Evolutionary conservation across 2,797 vertebrate species (phyloP).

Genomic region (Cryptoblepharus egeriae): DNA sequence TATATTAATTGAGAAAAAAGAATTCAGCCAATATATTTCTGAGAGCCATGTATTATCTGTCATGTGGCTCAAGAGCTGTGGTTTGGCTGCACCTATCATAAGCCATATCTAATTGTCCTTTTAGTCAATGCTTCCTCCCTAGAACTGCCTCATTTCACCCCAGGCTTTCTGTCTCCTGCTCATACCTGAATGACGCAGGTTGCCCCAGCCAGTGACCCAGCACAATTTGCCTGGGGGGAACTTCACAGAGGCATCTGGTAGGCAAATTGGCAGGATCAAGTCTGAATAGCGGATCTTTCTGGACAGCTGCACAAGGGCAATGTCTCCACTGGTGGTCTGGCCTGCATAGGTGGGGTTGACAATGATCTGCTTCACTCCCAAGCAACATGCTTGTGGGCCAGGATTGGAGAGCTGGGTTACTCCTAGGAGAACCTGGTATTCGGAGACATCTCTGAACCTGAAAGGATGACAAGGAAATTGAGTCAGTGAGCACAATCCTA

Average conservation of each 20-base stretch:
- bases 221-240: slow-evolving; percentile 78
- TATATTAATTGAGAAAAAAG: no score
- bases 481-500: no score
- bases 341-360: slow-evolving; percentile 76
- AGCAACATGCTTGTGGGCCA: slow-evolving; percentile 54
- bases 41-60: no score
- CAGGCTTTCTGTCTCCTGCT: no score
- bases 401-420: slow-evolving; percentile 70
- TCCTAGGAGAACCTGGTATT: slow-evolving; percentile 78
- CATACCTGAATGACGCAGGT: slow-evolving; percentile 16
- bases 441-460: slow-evolving; percentile 24
- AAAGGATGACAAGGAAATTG: neutral
- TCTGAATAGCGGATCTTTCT: slow-evolving; percentile 75
- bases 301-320: slow-evolving; percentile 82
- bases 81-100: no score
- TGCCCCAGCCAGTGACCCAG: slow-evolving; percentile 87
- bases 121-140: no score
- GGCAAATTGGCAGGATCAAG: slow-evolving; percentile 79
- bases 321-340: slow-evolving; percentile 77
- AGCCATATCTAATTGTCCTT: no score
- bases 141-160: neutral
- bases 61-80: no score
- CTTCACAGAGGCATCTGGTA: slow-evolving; percentile 71
- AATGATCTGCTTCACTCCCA: slow-evolving; percentile 65
- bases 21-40: no score